These are phyloP conservation scores for Atta cephalotes DNA, from an alignment of 1,140 invertebrate genomes.

Conservation along the genomic window DNA sequence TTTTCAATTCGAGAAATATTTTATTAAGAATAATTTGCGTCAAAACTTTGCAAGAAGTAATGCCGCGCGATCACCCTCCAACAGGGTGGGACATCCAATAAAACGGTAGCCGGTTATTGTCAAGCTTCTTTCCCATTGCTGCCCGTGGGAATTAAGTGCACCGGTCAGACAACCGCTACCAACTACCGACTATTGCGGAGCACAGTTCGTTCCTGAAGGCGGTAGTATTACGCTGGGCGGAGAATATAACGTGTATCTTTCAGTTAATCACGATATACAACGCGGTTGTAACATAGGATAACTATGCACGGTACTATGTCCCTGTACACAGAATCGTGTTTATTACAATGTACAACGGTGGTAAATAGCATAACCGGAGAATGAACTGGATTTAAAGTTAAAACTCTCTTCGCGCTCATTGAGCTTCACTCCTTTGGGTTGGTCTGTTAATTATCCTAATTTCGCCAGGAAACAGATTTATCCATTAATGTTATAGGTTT, in stretches of 20 bases:
- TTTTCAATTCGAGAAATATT: neutral
- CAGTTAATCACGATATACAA: constrained; percentile 47
- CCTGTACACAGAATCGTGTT: neutral
- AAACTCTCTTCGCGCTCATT: constrained; percentile 25
- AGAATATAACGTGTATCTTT: constrained; percentile 54
- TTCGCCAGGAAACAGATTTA: constrained; percentile 24
- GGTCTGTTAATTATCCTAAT: constrained; percentile 26
- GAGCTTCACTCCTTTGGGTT: constrained; percentile 10
- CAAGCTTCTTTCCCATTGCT: constrained; percentile 57
- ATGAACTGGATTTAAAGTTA: constrained; percentile 15
- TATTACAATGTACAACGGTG: constrained; percentile 23
- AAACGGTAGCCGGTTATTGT: constrained; percentile 56
- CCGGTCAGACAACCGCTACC: constrained; percentile 54
- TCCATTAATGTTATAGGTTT: neutral
- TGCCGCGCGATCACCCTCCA: neutral
- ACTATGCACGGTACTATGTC: neutral
- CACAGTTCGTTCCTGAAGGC: constrained; percentile 43
- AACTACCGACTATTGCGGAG: constrained; percentile 33
- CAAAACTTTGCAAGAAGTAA: constrained; percentile 22
- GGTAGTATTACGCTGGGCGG: neutral
- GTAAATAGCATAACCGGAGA: neutral
- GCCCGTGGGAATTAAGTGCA: constrained; percentile 55
- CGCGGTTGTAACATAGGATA: constrained; percentile 9
- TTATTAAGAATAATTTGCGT: neutral
- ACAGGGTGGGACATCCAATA: constrained; percentile 4